A percentile compares a stretch with the other conserved stretches of the same genome.
These are phyloP conservation scores for Rhabdomys dilectus DNA, from an alignment of 2,113 vertebrate species.

Conservation along the genomic window DNA sequence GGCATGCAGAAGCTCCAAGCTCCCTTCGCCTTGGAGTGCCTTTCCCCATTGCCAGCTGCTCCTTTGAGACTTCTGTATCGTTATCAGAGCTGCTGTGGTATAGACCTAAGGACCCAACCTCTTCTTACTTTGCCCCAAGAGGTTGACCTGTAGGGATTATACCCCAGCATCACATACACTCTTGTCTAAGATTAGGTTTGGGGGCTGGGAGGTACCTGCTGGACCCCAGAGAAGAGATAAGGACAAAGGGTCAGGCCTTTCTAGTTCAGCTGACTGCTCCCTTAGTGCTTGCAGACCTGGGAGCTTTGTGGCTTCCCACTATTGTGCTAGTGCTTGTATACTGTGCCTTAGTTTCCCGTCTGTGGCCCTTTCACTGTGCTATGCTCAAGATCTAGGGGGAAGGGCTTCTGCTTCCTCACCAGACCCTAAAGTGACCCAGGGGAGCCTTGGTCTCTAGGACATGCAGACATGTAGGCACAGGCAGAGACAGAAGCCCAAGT, in stretches of 20 bases:
- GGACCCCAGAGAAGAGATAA: neutral
- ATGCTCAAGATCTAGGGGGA: neutral
- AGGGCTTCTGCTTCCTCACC: neutral
- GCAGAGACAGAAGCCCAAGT: neutral
- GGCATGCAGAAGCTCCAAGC: conserved; percentile 5
- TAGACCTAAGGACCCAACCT: neutral
- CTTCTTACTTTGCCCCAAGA: neutral
- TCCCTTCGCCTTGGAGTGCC: neutral
- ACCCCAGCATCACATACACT: neutral
- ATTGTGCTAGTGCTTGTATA: too few species aligned
- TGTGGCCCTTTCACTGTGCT: neutral
- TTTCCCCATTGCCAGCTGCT: neutral
- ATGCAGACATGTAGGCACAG: neutral
- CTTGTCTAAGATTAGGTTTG: neutral
- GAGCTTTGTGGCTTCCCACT: neutral
- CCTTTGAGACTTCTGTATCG: neutral
- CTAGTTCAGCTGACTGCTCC: neutral
- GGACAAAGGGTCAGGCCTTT: neutral
- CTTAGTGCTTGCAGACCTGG: neutral
- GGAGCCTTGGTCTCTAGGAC: neutral
- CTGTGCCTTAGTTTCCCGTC: neutral
- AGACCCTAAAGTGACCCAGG: neutral
- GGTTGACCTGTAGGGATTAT: neutral
- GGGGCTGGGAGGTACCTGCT: neutral
- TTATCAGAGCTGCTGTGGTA: neutral